phyloP scores from a whole-genome alignment of 1,140 invertebrate species.

The Leptopilina clavipes region DNA sequence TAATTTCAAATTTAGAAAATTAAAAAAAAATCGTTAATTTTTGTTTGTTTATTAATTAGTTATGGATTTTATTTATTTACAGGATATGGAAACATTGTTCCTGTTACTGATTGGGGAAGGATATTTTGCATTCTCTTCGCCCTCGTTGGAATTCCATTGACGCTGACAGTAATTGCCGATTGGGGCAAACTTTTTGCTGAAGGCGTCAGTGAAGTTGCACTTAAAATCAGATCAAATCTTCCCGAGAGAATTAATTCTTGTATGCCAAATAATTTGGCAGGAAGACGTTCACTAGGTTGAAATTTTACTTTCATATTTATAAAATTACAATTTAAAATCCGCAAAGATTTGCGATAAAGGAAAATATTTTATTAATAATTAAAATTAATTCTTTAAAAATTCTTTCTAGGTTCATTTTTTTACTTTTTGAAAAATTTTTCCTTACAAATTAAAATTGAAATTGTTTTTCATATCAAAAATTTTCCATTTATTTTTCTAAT shows the following conservation, averaged over 20 bases:
- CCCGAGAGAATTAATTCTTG: conserved; percentile 50
- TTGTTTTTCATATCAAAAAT: background rate
- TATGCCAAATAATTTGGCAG: conserved; percentile 58
- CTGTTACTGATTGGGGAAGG: conserved; percentile 88
- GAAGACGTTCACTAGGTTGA: conserved; percentile 62
- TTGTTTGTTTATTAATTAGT: background rate
- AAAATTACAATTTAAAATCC: too few species aligned
- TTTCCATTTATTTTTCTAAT: conserved; percentile 1
- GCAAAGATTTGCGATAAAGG: too few species aligned
- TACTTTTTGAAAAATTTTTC: too few species aligned
- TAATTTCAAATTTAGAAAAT: too few species aligned
- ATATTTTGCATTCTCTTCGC: conserved; percentile 95
- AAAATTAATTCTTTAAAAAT: too few species aligned
- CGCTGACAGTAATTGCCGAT: conserved; percentile 94
- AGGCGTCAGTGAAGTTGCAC: conserved; percentile 75
- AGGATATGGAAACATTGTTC: conserved; percentile 98
- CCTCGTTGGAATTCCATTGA: conserved; percentile 93
- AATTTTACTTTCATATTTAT: background rate
- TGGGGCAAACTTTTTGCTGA: conserved; percentile 91
- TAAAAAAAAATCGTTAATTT: too few species aligned
- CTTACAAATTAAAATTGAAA: too few species aligned
- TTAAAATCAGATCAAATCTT: conserved; percentile 54
- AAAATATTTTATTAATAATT: too few species aligned
- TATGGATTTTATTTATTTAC: conserved; percentile 50
- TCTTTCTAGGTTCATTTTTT: too few species aligned